A percentile compares a stretch with the other conserved stretches of the same genome.
Evolutionary conservation across 2,113 vertebrate species (phyloP).

Genomic region (Vulpes vulpes): DNA sequence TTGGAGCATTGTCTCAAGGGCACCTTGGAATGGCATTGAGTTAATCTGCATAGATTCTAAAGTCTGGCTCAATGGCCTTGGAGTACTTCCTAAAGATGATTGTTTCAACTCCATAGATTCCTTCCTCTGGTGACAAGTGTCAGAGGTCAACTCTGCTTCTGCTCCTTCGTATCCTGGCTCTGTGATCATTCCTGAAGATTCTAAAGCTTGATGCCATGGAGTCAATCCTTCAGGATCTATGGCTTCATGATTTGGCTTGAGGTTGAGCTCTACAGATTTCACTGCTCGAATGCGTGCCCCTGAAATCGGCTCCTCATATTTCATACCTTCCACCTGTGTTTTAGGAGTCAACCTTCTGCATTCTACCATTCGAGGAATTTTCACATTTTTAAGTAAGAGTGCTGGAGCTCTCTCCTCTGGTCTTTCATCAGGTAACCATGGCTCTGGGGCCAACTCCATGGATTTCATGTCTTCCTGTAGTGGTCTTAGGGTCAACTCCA

Average conservation of each 20-base stretch:
- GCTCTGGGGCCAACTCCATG: neutral
- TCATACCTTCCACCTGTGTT: neutral
- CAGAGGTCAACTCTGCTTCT: conserved; percentile 35
- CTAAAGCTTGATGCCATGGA: conserved; percentile 1
- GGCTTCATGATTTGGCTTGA: neutral
- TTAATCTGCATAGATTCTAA: conserved; percentile 50
- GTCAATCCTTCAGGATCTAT: neutral
- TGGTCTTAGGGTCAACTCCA: conserved; percentile 21
- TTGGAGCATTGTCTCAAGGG: neutral
- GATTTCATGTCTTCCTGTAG: conserved; percentile 14
- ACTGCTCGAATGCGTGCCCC: neutral
- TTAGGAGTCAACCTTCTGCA: conserved; percentile 15
- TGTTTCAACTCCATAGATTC: neutral
- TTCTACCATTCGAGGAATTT: conserved; percentile 53
- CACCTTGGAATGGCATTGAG: neutral
- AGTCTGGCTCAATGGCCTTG: neutral
- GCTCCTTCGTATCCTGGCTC: conserved; percentile 12
- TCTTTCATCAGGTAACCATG: conserved; percentile 39
- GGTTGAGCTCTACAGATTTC: conserved; percentile 30
- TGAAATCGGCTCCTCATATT: neutral
- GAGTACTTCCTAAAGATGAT: conserved; percentile 24
- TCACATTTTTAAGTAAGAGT: neutral
- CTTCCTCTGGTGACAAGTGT: conserved; percentile 8
- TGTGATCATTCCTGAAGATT: conserved; percentile 14
- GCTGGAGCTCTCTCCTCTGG: neutral